Percentiles rank a stretch among this genome's conserved stretches.
phyloP scores from a whole-genome alignment of 2,113 vertebrate species.

The Eulemur macaco region DNA sequence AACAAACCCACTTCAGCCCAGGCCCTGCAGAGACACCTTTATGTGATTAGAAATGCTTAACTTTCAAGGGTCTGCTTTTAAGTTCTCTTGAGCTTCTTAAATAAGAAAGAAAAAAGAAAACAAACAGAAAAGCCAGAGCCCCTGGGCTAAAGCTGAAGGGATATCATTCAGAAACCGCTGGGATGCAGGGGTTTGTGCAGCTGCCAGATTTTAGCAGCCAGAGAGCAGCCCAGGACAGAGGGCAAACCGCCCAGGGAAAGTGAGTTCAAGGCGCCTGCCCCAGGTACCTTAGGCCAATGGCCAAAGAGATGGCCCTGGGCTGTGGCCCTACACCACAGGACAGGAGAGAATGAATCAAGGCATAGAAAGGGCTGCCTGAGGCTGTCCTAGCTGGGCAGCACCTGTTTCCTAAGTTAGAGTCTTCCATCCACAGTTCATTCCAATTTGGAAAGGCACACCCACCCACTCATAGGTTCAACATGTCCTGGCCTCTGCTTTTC shows the following conservation, averaged over 20 bases:
- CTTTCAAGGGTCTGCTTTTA: conserved; percentile 87
- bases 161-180: conserved; percentile 80
- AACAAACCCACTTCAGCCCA: conserved; percentile 79
- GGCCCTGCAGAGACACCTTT: conserved; percentile 84
- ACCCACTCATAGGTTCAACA: not conserved
- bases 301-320: not conserved
- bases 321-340: no score
- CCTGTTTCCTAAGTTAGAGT: not conserved
- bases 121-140: conserved; percentile 85
- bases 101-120: conserved; percentile 87
- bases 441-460: not conserved
- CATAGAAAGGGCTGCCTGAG: fast-evolving
- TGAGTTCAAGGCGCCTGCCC: not conserved
- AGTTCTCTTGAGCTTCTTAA: conserved; percentile 87
- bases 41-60: conserved; percentile 87
- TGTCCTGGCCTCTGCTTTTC: not conserved
- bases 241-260: not conserved
- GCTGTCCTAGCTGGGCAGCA: not conserved
- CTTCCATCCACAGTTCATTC: not conserved
- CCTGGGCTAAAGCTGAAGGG: conserved; percentile 78
- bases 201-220: not conserved
- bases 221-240: not conserved
- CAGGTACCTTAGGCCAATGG: not conserved
- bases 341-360: not conserved
- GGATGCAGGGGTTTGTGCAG: conserved; percentile 59